Percentiles rank a stretch among this genome's conserved stretches.
These are phyloP conservation scores for Bedellia somnulentella DNA, from an alignment of 2,888 invertebrate species.

Conservation along the genomic window DNA sequence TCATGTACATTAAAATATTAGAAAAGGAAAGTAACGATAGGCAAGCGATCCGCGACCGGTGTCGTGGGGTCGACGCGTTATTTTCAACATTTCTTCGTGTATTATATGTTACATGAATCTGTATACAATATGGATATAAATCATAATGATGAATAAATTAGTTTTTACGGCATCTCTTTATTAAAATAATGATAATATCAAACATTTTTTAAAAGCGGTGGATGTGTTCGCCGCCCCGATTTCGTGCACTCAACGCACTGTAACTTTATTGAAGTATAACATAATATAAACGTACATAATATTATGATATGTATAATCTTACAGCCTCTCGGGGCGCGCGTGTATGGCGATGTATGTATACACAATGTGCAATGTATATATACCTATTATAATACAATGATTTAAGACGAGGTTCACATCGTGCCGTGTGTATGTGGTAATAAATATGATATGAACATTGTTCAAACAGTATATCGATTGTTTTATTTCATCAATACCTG, in stretches of 20 bases:
- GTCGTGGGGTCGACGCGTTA: constrained; percentile 49
- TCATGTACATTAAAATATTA: constrained; percentile 62
- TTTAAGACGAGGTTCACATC: constrained; percentile 87
- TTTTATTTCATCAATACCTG: constrained; percentile 33
- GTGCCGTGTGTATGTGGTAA: constrained; percentile 89
- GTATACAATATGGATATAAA: constrained; percentile 63
- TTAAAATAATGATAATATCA: constrained; percentile 61
- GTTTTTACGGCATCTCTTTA: constrained; percentile 62
- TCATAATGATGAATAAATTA: constrained; percentile 59
- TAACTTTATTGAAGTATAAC: constrained; percentile 62
- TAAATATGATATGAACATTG: constrained; percentile 87
- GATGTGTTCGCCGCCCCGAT: constrained; percentile 54
- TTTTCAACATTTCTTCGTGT: constrained; percentile 64
- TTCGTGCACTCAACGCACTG: constrained; percentile 63
- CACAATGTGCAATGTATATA: constrained; percentile 74
- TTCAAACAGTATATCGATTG: constrained; percentile 70
- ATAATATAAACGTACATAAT: constrained; percentile 61
- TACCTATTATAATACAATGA: constrained; percentile 72
- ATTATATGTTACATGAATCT: constrained; percentile 68
- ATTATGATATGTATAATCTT: constrained; percentile 62
- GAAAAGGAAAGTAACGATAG: constrained; percentile 55
- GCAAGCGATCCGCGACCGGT: constrained; percentile 42
- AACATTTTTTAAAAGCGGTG: constrained; percentile 55
- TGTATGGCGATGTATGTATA: constrained; percentile 70
- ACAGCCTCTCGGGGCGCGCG: constrained; percentile 65